Evolutionary conservation across 2,888 invertebrate species (phyloP).

Genomic region (Mythimna vitellina): DNA sequence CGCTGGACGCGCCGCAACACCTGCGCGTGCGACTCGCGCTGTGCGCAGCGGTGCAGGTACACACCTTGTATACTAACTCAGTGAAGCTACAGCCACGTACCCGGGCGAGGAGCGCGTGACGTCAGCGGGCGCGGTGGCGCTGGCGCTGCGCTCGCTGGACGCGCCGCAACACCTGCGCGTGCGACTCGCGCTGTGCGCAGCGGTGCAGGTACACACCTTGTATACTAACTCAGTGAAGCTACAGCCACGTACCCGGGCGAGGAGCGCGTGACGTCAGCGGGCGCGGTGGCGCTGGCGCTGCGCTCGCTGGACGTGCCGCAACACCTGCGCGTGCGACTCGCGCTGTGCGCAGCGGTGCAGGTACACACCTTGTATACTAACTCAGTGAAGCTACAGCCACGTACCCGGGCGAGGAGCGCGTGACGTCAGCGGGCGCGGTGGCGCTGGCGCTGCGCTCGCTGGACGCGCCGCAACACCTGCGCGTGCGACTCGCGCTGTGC

Average conservation of each 20-base stretch:
- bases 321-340: constrained; percentile 89
- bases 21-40: constrained; percentile 89
- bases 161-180: constrained; percentile 69
- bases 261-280: constrained; percentile 92
- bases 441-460: constrained; percentile 93
- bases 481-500: constrained; percentile 79
- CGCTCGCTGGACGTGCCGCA: constrained; percentile 91
- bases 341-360: constrained; percentile 87
- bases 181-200: constrained; percentile 82
- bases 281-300: constrained; percentile 93
- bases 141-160: constrained; percentile 93
- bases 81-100: neutral
- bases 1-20: constrained; percentile 90
- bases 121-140: constrained; percentile 65
- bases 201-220: constrained; percentile 75
- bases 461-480: constrained; percentile 76
- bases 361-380: constrained; percentile 58
- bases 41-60: constrained; percentile 85
- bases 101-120: neutral
- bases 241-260: constrained; percentile 90
- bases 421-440: no score
- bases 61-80: neutral
- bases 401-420: neutral
- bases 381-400: neutral
- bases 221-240: neutral